Conservation (phyloP, 2,888 invertebrate genomes). For the Agrotis puta region DNA sequence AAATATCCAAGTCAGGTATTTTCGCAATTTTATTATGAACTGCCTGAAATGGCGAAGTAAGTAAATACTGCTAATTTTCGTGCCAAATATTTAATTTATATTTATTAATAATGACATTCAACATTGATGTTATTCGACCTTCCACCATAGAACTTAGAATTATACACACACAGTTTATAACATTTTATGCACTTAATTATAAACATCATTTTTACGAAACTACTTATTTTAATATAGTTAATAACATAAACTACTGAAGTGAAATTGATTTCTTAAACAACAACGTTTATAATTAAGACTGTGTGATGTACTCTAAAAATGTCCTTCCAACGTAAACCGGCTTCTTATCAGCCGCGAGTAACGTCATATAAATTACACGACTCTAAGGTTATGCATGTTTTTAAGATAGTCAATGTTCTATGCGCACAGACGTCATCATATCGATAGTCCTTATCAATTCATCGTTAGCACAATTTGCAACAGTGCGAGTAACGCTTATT, state of each 20-base stretch:
- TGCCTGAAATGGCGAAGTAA: slow-evolving; percentile 68
- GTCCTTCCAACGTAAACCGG: slow-evolving; percentile 19
- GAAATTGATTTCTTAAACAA: slow-evolving; percentile 35
- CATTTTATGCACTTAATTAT: slow-evolving; percentile 59
- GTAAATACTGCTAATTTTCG: slow-evolving; percentile 68
- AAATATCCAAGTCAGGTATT: slow-evolving; percentile 2
- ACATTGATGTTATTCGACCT: slow-evolving; percentile 71
- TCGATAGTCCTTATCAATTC: slow-evolving; percentile 14
- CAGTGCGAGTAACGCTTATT: slow-evolving; percentile 2
- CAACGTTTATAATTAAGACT: slow-evolving; percentile 63
- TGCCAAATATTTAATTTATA: slow-evolving; percentile 74
- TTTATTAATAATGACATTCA: slow-evolving; percentile 74
- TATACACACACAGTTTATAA: slow-evolving; percentile 53
- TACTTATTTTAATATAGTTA: slow-evolving; percentile 40
- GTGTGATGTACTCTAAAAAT: slow-evolving; percentile 44
- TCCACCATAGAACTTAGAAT: slow-evolving; percentile 48
- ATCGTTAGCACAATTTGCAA: slow-evolving; percentile 28
- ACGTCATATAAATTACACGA: slow-evolving; percentile 26
- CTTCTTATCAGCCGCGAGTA: slow-evolving; percentile 23
- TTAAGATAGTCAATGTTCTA: slow-evolving; percentile 27
- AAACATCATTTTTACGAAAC: slow-evolving; percentile 60
- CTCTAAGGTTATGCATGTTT: slow-evolving; percentile 20
- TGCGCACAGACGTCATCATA: slow-evolving; percentile 40
- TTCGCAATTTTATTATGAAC: slow-evolving; percentile 40
- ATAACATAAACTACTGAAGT: slow-evolving; percentile 37